phyloP scores from a whole-genome alignment of 2,888 invertebrate species.

The Thereva nobilitata region DNA sequence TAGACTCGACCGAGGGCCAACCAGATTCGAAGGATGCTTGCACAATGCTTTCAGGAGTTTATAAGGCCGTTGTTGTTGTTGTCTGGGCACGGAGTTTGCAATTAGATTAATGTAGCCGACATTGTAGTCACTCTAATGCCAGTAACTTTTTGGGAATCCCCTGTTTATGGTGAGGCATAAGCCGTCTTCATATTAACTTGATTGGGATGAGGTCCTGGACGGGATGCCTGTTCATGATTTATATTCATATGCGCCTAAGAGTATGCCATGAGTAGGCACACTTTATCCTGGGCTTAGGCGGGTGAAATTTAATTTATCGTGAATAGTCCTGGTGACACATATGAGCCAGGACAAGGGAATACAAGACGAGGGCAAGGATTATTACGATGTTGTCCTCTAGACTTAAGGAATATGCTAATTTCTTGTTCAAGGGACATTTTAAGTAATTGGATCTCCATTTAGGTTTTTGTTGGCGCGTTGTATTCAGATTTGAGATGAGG shows the following conservation, averaged over 20 bases:
- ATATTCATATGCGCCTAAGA: conserved; percentile 40
- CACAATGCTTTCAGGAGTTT: conserved; percentile 30
- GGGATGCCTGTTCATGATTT: conserved; percentile 37
- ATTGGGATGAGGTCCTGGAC: conserved; percentile 26
- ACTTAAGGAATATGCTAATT: conserved; percentile 56
- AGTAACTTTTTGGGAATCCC: conserved; percentile 34
- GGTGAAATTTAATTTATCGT: conserved; percentile 39
- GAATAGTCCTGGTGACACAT: conserved; percentile 37
- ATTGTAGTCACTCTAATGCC: conserved; percentile 32
- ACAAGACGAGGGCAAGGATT: conserved; percentile 40
- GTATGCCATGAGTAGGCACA: conserved; percentile 35
- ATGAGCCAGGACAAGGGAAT: conserved; percentile 31
- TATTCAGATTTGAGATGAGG: conserved; percentile 28
- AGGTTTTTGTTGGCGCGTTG: conserved; percentile 48
- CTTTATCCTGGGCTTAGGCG: conserved; percentile 34
- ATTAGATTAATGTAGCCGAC: conserved; percentile 34
- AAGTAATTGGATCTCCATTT: conserved; percentile 59
- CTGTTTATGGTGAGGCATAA: conserved; percentile 40
- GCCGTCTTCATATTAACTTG: conserved; percentile 40
- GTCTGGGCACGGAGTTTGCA: conserved; percentile 25
- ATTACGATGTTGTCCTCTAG: conserved; percentile 37
- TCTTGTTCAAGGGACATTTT: conserved; percentile 54
- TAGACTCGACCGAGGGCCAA: conserved; percentile 7
- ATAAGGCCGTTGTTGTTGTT: neutral
- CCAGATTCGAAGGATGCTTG: conserved; percentile 26